Evolutionary conservation across 1,140 invertebrate species (phyloP).

Genomic region (Eumeta japonica): DNA sequence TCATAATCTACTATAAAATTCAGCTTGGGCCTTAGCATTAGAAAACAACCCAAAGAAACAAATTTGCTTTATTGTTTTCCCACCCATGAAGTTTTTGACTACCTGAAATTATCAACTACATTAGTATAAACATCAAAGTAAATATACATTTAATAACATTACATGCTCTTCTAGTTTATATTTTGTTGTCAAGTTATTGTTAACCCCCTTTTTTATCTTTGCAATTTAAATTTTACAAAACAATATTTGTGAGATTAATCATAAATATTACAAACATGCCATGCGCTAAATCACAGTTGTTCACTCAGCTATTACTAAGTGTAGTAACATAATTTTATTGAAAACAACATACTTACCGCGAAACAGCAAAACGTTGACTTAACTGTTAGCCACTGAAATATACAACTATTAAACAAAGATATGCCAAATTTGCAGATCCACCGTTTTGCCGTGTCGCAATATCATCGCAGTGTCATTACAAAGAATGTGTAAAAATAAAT

Average conservation of each 20-base stretch:
- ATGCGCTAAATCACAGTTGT: too few species aligned
- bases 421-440: not conserved
- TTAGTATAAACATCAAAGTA: constrained; percentile 51
- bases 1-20: not conserved
- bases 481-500: constrained; percentile 22
- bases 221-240: too few species aligned
- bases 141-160: not conserved
- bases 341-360: too few species aligned
- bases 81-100: constrained; percentile 49
- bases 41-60: not conserved
- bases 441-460: not conserved
- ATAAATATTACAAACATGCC: too few species aligned
- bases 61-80: constrained; percentile 29
- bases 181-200: too few species aligned
- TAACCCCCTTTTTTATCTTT: too few species aligned
- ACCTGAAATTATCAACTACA: constrained; percentile 57
- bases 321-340: too few species aligned
- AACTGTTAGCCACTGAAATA: not conserved
- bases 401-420: not conserved
- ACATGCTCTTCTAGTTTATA: too few species aligned
- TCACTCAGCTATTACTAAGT: too few species aligned
- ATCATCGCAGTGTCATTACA: not conserved
- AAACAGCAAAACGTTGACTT: not conserved
- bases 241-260: too few species aligned
- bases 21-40: not conserved